Base-by-base conservation (phyloP, 2,888 invertebrate genomes). In the Drosophila incognita region DNA sequence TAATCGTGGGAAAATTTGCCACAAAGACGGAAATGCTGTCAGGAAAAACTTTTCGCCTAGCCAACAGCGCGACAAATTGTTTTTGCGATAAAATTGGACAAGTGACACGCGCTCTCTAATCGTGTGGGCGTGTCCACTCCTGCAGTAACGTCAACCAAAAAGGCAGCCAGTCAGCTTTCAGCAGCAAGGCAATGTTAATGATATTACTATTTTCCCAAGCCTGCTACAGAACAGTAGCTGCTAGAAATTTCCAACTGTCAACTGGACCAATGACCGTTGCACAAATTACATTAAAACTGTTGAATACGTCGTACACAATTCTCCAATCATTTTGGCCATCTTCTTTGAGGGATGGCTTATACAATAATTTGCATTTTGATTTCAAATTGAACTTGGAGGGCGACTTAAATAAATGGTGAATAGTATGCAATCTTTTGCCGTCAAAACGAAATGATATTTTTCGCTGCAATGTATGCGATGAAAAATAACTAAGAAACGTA, bases 81-180 rank as follows among this genome's bases (percentile, higher is more conserved):
- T 90, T 89, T 89, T 81, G 81, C 79, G 83, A 87, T 89, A 77
- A 88, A 81, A 88, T 83, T 74, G 69, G 90, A 87, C 90, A 88
- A 87, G 73, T 83, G 87, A 89, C 90, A 89, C 58, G 79, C 82
- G 67, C 48, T 73, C 68, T 65, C 82, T 85, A 85, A 85, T 85
- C 89, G 83, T 66, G 52, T 69, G 61, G 78, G 64, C 57, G 61
- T 68, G 74, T 29, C 62, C 48, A 4, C 53, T 29, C n/a, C 27
- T 51, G n/a, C 57, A 38, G 52, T 53, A 73, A 54, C 42, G 57
- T 52, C 62, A 76, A 59, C 67, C 58, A 69, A 74, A 83, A 75
- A 69, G 78, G 65, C 82, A 78, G 82, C 80, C 79, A 73, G 54
- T 75, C 73, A 64, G 54, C 57, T 58, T 74, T 57, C 62, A 49